Evolutionary conservation across 1,140 invertebrate genomes (phyloP).

Genomic region (Hydropsyche tenuis): DNA sequence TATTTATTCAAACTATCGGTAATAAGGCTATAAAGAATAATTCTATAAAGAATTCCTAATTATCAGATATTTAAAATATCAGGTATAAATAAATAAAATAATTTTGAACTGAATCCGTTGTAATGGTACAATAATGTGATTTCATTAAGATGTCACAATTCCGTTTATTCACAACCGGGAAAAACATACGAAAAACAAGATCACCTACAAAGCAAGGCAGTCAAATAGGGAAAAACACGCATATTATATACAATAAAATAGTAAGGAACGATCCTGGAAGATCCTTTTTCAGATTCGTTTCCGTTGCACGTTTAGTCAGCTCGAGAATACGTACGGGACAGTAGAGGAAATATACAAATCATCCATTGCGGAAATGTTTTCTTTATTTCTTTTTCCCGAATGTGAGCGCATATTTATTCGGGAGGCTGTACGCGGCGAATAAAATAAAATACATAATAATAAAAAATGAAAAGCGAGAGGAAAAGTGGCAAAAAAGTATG

Average conservation of each 20-base stretch:
- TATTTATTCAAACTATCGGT: too few relatives aligned
- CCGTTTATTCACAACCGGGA: too few relatives aligned
- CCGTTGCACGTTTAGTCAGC: conserved; percentile 2
- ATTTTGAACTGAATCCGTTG: too few relatives aligned
- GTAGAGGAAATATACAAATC: conserved; percentile 24
- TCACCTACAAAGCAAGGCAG: neutral
- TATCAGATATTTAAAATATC: too few relatives aligned
- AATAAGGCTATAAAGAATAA: too few relatives aligned
- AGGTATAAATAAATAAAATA: too few relatives aligned
- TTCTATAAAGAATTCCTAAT: too few relatives aligned
- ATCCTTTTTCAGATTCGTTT: conserved; percentile 12
- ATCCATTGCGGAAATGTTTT: conserved; percentile 4
- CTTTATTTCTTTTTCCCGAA: conserved; percentile 10
- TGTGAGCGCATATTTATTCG: neutral
- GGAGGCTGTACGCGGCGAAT: too few relatives aligned
- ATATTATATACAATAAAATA: neutral
- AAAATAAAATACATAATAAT: too few relatives aligned
- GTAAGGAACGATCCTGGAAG: neutral
- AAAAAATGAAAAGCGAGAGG: neutral
- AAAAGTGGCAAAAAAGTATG: neutral
- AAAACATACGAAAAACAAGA: neutral
- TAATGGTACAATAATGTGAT: too few relatives aligned
- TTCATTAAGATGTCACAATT: too few relatives aligned
- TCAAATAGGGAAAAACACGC: neutral
- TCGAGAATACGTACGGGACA: neutral